Base-by-base conservation (phyloP, 2,797 vertebrate species). In the Lithobates pipiens region DNA sequence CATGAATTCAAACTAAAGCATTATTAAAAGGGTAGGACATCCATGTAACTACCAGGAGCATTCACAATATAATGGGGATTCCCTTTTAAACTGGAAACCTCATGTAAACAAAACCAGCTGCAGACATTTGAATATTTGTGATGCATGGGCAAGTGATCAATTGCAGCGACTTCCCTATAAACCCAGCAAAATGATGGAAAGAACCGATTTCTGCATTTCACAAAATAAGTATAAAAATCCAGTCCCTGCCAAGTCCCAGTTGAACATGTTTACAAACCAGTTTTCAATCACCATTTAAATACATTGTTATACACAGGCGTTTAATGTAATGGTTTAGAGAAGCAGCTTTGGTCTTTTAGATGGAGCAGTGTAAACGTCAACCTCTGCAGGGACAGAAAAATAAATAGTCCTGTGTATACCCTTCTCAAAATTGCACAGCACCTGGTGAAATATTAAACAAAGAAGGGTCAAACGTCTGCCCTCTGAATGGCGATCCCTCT, bases 371-470 rank as follows among this genome's bases (percentile, higher is more conserved):
- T 75, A 83, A 83, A 83, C 79, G 16, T 73, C 39, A 61, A 50
- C 11, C 18, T 15, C 27, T 68, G 76, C 32, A 65, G 69, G 23
- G 16, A 82, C 74, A 21, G 27, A 42, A 16, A 1, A 70, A n/a
- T 11, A 16, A 0, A 46, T 0, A 73, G 27, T 69, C 42, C 32
- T 16, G 13, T 63, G 9, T 23, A 15, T 39, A 36, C 21, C 23
- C 65, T 15, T 54, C 77, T 96, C 95, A 99, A 92, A 99, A 99
- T 95, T 99, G 97, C 84, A 99, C 97, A 0, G 98, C 97, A 0
- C 97, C 96, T 0, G 97, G 95, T 4, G 97, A 97, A 94, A 99
- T 97, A 95, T 98, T 97, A 76, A 99, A 99, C 97, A 98, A 94
- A 93, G 97, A 93, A 0, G 98, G 98, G 92, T 99, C 98, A 57